A percentile compares a stretch with the other conserved stretches of the same genome.
Evolutionary conservation across 2,888 invertebrate genomes (phyloP).

Genomic region (Harpalus rubripes): DNA sequence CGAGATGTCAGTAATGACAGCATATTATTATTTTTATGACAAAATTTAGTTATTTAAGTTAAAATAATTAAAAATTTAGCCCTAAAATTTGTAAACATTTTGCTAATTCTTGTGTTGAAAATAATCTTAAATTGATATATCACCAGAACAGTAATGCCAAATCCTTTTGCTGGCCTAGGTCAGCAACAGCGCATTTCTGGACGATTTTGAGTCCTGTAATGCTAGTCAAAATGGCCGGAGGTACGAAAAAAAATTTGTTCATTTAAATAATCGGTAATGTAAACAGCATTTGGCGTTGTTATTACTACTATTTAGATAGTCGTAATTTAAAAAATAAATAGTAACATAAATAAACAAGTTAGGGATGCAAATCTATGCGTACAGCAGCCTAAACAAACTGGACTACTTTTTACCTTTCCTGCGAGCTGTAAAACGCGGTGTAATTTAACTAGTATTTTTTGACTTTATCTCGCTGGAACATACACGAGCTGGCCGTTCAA

Average conservation of each 20-base stretch:
- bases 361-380: constrained; percentile 38
- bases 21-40: too few species aligned
- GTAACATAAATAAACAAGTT: constrained; percentile 25
- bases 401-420: constrained; percentile 22
- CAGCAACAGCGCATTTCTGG: too few species aligned
- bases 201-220: too few species aligned
- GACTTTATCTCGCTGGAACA: constrained; percentile 52
- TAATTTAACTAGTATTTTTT: constrained; percentile 60
- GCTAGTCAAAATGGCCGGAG: too few species aligned
- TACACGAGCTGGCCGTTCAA: constrained; percentile 40
- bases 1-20: too few species aligned
- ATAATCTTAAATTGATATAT: too few species aligned
- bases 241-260: neutral
- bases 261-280: constrained; percentile 10
- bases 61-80: too few species aligned
- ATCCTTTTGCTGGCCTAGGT: too few species aligned
- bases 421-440: constrained; percentile 49
- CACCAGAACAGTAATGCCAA: too few species aligned
- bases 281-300: neutral
- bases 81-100: too few species aligned
- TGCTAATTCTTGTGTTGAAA: too few species aligned
- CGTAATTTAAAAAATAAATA: constrained; percentile 29
- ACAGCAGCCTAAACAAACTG: constrained; percentile 26
- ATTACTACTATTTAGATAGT: neutral
- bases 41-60: too few species aligned